Evolutionary conservation across 2,797 vertebrate species (phyloP).

Genomic region (Brachyrhaphis roseni): DNA sequence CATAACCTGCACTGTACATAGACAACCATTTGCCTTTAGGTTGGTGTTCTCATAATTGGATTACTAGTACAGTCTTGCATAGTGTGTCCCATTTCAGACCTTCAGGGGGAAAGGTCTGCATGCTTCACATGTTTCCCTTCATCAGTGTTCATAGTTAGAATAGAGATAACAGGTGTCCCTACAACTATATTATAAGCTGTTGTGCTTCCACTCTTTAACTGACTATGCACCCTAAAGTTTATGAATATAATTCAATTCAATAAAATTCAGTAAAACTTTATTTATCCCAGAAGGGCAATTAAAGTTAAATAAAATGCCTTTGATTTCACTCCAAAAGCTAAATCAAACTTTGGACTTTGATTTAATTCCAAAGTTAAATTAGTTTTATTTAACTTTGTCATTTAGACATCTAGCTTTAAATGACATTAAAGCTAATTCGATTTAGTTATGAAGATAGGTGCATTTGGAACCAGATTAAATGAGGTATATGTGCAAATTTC

Average conservation of each 20-base stretch:
- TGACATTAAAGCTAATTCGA: not conserved
- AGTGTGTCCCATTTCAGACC: not conserved
- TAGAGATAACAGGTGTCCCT: not conserved
- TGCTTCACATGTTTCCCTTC: not conserved
- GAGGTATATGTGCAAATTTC: not conserved
- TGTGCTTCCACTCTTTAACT: not conserved
- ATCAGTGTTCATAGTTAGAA: not conserved
- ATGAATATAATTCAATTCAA: not conserved
- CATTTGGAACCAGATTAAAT: not conserved
- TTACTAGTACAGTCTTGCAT: not conserved
- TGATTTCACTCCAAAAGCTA: not conserved
- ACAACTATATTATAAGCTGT: not conserved
- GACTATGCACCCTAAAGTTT: not conserved
- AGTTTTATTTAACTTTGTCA: too few relatives aligned
- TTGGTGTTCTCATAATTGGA: not conserved
- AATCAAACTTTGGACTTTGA: too few relatives aligned
- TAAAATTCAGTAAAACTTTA: not conserved
- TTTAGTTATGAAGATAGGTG: not conserved
- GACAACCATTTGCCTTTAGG: not conserved
- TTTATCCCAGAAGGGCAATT: not conserved
- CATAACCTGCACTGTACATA: not conserved
- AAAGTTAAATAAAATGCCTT: not conserved
- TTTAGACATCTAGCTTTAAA: not conserved
- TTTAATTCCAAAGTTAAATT: too few relatives aligned
- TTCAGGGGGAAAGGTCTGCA: not conserved